A percentile compares a stretch with the other conserved stretches of the same genome.
Evolutionary conservation across 2,888 invertebrate genomes (phyloP).

Genomic region (Anthophora plumipes): DNA sequence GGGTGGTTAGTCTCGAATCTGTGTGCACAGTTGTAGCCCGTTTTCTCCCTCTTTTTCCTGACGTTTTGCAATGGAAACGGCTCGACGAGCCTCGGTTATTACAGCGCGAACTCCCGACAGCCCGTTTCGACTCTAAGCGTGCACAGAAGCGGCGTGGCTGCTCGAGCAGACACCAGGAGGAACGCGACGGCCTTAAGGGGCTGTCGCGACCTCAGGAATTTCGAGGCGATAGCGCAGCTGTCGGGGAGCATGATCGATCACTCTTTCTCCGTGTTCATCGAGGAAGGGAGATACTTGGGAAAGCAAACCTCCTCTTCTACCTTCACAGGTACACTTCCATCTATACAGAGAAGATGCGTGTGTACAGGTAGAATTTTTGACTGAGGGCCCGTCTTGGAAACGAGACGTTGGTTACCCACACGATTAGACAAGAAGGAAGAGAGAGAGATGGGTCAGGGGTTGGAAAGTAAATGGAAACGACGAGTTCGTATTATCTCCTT

Average conservation of each 20-base stretch:
- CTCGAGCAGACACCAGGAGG: constrained; percentile 12
- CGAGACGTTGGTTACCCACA: neutral
- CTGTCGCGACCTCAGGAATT: constrained; percentile 52
- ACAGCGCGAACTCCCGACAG: constrained; percentile 62
- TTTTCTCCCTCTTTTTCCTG: constrained; percentile 46
- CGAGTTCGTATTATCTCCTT: constrained; percentile 50
- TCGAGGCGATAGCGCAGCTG: constrained; percentile 37
- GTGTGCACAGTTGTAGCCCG: constrained; percentile 17
- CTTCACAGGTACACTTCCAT: neutral
- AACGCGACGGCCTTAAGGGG: constrained; percentile 38
- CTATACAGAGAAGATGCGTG: too few relatives aligned
- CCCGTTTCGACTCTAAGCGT: constrained; percentile 51
- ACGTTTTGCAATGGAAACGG: constrained; percentile 69
- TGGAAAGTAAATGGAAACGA: constrained; percentile 45
- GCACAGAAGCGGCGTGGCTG: constrained; percentile 59
- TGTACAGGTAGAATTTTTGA: neutral
- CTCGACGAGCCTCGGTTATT: constrained; percentile 64
- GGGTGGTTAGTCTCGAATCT: constrained; percentile 30
- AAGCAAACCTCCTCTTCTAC: neutral
- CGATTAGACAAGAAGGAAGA: neutral
- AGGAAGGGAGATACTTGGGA: neutral
- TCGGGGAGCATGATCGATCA: constrained; percentile 59
- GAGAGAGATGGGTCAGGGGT: neutral
- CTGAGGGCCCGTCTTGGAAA: neutral
- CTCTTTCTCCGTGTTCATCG: neutral